A percentile compares a stretch with the other conserved stretches of the same genome.
These are phyloP conservation scores for Rhabdomys dilectus DNA, from an alignment of 2,113 vertebrate species.

Conservation along the genomic window DNA sequence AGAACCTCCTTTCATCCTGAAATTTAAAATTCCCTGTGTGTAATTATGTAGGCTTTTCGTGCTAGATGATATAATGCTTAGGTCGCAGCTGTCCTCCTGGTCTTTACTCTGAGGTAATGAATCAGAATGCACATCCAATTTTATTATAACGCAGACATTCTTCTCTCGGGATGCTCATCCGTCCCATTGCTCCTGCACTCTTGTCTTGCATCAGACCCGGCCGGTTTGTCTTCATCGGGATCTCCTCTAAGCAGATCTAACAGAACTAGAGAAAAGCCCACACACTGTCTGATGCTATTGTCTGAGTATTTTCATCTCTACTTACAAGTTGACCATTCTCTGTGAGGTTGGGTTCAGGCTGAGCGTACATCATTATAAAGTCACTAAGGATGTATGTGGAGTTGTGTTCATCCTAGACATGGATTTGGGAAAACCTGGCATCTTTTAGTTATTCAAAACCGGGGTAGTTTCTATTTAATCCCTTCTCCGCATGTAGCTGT, in stretches of 20 bases:
- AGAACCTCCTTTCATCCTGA: background rate
- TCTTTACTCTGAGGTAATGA: background rate
- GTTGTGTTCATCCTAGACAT: background rate
- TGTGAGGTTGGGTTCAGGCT: constrained; percentile 31
- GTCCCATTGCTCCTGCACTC: background rate
- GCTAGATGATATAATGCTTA: background rate
- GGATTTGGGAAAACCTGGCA: background rate
- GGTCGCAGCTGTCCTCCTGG: background rate
- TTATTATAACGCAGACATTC: background rate
- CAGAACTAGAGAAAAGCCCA: background rate
- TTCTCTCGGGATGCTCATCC: background rate
- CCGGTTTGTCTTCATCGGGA: background rate
- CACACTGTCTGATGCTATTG: background rate
- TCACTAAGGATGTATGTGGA: background rate
- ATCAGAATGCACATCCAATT: background rate
- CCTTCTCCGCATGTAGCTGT: background rate
- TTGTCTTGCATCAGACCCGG: background rate
- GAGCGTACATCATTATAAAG: constrained; percentile 14
- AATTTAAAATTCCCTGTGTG: background rate
- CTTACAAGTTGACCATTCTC: constrained; percentile 2
- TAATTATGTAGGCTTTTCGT: background rate
- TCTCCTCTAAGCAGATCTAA: background rate
- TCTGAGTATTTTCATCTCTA: background rate
- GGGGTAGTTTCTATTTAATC: background rate
- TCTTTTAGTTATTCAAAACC: background rate